phyloP scores from a whole-genome alignment of 2,113 vertebrate species.

The Nannobrachium achirus region DNA sequence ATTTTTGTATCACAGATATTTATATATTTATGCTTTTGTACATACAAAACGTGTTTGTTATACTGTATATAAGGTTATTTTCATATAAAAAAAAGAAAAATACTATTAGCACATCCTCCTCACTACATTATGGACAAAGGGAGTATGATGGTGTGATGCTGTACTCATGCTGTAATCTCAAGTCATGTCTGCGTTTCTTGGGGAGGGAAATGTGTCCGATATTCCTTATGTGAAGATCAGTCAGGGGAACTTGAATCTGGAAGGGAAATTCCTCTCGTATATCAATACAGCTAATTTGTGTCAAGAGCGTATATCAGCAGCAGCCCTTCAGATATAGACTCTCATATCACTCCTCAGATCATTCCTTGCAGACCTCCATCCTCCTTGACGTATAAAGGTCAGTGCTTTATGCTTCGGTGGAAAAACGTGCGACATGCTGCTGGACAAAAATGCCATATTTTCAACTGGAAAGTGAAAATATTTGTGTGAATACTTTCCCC shows the following conservation, averaged over 20 bases:
- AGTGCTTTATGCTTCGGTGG: slow-evolving; percentile 5
- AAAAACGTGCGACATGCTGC: no score
- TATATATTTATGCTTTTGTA: slow-evolving; percentile 99
- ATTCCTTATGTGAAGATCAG: slow-evolving; percentile 34
- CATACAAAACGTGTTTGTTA: slow-evolving; percentile 88
- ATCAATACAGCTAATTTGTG: no score
- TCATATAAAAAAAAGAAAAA: slow-evolving; percentile 71
- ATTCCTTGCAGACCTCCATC: slow-evolving; percentile 40
- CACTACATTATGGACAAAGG: slow-evolving; percentile 47
- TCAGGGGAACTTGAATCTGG: slow-evolving; percentile 12
- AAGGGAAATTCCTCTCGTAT: slow-evolving; percentile 20
- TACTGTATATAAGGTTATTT: slow-evolving; percentile 83
- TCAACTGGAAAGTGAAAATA: no score
- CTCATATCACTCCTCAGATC: slow-evolving; percentile 15
- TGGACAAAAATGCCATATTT: no score
- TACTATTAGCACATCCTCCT: slow-evolving; percentile 36
- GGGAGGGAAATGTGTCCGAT: slow-evolving; percentile 18
- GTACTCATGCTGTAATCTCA: slow-evolving; percentile 10
- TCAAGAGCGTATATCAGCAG: background rate
- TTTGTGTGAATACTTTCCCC: no score
- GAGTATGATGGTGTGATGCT: slow-evolving; percentile 27
- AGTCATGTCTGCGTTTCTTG: slow-evolving; percentile 33
- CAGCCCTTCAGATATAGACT: slow-evolving; percentile 55
- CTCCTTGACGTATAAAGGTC: slow-evolving; percentile 13
- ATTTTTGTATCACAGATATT: slow-evolving; percentile 99